These are phyloP conservation scores for Nomada lathburiana DNA, from an alignment of 2,888 invertebrate genomes.

Conservation along the genomic window DNA sequence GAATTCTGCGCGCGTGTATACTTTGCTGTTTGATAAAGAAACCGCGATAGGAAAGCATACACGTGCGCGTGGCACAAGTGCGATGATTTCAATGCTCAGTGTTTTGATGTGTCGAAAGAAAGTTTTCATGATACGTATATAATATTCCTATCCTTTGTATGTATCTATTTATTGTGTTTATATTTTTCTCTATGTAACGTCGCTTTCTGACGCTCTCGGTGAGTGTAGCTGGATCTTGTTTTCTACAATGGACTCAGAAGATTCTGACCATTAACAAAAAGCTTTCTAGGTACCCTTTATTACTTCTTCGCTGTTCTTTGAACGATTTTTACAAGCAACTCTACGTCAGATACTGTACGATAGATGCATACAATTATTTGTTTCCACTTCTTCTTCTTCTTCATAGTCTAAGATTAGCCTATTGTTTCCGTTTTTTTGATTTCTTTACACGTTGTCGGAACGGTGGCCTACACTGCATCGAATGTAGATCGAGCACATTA, in stretches of 20 bases:
- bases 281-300: slow-evolving; percentile 82
- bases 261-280: slow-evolving; percentile 84
- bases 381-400: slow-evolving; percentile 7
- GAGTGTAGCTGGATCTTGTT: slow-evolving; percentile 83
- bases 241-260: slow-evolving; percentile 83
- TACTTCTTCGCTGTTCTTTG: slow-evolving; percentile 60
- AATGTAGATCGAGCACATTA: slow-evolving; percentile 18
- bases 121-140: background rate
- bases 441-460: background rate
- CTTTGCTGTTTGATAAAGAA: background rate
- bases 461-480: slow-evolving; percentile 17
- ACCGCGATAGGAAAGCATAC: background rate
- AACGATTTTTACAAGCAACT: slow-evolving; percentile 25
- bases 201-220: slow-evolving; percentile 81
- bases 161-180: slow-evolving; percentile 77
- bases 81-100: background rate
- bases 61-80: no score
- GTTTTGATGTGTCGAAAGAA: background rate
- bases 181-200: slow-evolving; percentile 79
- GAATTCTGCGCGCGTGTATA: background rate
- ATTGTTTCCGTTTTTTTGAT: background rate
- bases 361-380: slow-evolving; percentile 24
- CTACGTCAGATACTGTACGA: slow-evolving; percentile 15
- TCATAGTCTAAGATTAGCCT: no score
- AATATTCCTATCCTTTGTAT: slow-evolving; percentile 15